Evolutionary conservation across 1,140 invertebrate species (phyloP).

Genomic region (Rhagoletis zephyria): DNA sequence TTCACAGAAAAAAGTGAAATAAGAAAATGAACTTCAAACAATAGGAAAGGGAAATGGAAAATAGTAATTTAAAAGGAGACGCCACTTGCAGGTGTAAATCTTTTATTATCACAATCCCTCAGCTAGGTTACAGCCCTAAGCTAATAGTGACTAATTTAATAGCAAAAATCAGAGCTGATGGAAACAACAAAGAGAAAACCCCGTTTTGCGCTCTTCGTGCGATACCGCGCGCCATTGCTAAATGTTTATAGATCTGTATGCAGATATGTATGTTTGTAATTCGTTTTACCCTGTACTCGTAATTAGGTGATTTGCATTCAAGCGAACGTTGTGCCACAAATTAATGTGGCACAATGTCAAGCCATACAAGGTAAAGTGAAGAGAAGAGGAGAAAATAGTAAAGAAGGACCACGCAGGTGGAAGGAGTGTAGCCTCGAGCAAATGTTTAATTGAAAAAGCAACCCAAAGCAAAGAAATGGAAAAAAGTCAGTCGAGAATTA

Average conservation of each 20-base stretch:
- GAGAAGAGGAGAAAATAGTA: background rate
- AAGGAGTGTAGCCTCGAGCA: background rate
- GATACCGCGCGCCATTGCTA: background rate
- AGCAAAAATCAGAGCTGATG: slow-evolving; percentile 4
- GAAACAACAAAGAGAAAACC: background rate
- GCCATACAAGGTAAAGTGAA: slow-evolving; percentile 7
- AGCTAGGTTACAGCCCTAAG: background rate
- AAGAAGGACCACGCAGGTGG: background rate
- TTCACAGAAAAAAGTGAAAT: background rate
- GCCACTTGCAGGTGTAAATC: slow-evolving; percentile 43
- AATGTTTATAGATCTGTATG: too few relatives aligned
- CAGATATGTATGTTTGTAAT: background rate
- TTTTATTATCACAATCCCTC: background rate
- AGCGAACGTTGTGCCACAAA: slow-evolving; percentile 27
- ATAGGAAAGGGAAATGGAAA: background rate
- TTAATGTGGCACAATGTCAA: slow-evolving; percentile 42
- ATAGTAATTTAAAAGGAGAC: background rate
- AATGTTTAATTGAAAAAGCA: slow-evolving; percentile 48
- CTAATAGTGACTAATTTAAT: slow-evolving; percentile 48
- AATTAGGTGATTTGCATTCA: slow-evolving; percentile 47
- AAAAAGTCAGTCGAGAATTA: background rate
- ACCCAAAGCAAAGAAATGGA: slow-evolving; percentile 9
- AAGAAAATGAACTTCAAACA: background rate
- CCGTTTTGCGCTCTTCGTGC: background rate
- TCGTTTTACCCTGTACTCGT: slow-evolving; percentile 1